Conservation (phyloP, 2,888 invertebrate species). For the Dryobota labecula region DNA sequence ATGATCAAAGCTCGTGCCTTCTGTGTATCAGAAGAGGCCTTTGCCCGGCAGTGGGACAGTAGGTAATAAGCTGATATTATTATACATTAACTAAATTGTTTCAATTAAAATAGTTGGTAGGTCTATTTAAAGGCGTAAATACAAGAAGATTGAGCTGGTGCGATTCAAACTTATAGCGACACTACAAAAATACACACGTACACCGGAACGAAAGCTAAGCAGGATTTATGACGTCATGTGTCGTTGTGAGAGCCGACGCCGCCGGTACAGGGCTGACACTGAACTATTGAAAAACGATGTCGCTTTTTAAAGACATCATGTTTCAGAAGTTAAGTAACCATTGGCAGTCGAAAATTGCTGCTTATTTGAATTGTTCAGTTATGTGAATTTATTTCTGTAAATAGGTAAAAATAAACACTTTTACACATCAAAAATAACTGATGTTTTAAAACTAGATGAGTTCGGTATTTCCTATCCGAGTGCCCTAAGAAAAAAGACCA, state of each 20-base stretch:
- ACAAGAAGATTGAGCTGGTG: conserved; percentile 36
- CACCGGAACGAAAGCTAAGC: conserved; percentile 47
- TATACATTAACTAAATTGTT: neutral
- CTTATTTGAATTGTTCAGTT: too few relatives aligned
- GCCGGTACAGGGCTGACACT: conserved; percentile 37
- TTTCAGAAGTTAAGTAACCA: neutral
- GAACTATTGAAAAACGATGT: neutral
- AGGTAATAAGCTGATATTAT: neutral
- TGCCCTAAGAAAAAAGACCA: too few relatives aligned
- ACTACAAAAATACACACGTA: conserved; percentile 64
- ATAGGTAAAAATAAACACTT: too few relatives aligned
- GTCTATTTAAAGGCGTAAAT: conserved; percentile 4
- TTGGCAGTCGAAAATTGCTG: neutral
- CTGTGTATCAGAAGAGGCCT: too few relatives aligned
- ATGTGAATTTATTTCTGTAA: neutral
- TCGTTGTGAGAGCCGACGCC: conserved; percentile 33
- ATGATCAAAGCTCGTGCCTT: neutral
- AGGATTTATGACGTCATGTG: conserved; percentile 59
- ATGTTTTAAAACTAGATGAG: too few relatives aligned
- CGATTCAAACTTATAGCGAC: conserved; percentile 42
- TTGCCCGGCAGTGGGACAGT: neutral
- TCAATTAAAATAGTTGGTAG: neutral
- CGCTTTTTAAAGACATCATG: neutral
- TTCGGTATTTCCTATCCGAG: too few relatives aligned
- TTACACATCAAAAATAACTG: too few relatives aligned